A percentile compares a stretch with the other conserved stretches of the same genome.
Conservation (phyloP, 1,140 invertebrate species). For the Penaeus chinensis region DNA sequence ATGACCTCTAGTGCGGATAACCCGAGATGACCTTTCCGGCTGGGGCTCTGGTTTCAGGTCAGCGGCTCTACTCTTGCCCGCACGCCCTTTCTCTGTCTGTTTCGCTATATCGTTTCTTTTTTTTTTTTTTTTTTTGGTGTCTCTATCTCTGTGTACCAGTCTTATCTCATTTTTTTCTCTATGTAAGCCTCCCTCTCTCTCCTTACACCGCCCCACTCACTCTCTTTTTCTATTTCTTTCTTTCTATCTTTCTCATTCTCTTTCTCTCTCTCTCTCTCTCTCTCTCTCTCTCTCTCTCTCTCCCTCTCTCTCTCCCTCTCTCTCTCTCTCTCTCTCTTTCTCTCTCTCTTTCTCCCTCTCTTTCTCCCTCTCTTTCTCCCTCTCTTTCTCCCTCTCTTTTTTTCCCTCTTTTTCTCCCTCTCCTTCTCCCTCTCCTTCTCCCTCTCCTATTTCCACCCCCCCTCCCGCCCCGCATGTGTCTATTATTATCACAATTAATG, state of each 20-base stretch:
- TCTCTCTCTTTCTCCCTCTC: not conserved
- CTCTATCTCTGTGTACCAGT: no score
- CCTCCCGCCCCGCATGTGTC: no score
- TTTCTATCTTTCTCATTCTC: conserved; percentile 1
- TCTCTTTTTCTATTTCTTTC: not conserved
- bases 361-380: not conserved
- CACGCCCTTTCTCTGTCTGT: no score
- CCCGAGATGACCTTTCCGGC: no score
- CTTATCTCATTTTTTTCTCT: no score
- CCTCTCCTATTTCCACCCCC: not conserved
- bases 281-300: conserved; percentile 30
- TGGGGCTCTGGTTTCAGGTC: no score
- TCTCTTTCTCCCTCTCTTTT: not conserved
- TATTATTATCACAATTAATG: no score
- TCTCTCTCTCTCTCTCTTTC: not conserved
- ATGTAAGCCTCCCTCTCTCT: no score
- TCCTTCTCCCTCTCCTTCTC: not conserved
- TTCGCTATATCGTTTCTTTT: no score
- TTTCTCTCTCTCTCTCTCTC: conserved; percentile 18
- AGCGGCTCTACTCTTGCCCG: no score
- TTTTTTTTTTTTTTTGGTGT: no score
- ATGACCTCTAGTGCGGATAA: no score
- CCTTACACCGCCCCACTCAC: not conserved
- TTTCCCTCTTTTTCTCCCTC: not conserved
- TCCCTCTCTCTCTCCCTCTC: not conserved